phyloP scores from a whole-genome alignment of 1,140 invertebrate species.

The Apis mellifera region Amel_HAv3.1 CM009943.2:6253501-6254000 shows the following conservation, averaged over 20 bases:
- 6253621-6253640: conserved; percentile 76
- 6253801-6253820: conserved; percentile 64
- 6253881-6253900: conserved; percentile 50
- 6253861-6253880: conserved; percentile 37
- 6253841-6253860: conserved; percentile 3
- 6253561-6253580: neutral
- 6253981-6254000: conserved; percentile 39
- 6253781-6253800: conserved; percentile 79
- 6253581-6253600: conserved; percentile 73
- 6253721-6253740: conserved; percentile 26
- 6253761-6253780: conserved; percentile 58
- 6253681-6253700: conserved; percentile 58
- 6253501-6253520: too few species aligned
- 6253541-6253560: neutral
- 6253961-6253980: neutral
- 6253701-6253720: conserved; percentile 54
- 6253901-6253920: neutral
- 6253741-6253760: conserved; percentile 14
- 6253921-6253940: neutral
- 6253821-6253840: conserved; percentile 49
- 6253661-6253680: conserved; percentile 75
- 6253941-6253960: neutral
- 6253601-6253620: conserved; percentile 51
- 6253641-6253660: conserved; percentile 81
- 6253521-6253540: neutral